These are phyloP conservation scores for Linepithema humile DNA, from an alignment of 1,140 invertebrate species.

Conservation along the genomic window DNA sequence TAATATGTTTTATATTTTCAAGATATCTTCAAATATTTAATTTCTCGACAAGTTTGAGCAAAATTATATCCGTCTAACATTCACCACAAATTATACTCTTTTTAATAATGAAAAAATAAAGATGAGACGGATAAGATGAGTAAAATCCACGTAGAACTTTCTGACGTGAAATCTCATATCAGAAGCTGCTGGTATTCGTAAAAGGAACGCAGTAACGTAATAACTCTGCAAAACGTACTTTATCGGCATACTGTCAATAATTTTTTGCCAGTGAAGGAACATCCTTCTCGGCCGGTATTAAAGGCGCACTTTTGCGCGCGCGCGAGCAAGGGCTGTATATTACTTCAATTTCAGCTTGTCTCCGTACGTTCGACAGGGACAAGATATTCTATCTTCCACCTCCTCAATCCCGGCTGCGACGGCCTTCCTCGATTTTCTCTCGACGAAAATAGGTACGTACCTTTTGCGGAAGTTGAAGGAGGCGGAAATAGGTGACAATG, in stretches of 20 bases:
- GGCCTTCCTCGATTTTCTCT: constrained; percentile 53
- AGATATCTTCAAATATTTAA: background rate
- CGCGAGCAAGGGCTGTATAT: constrained; percentile 35
- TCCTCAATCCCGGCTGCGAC: constrained; percentile 2
- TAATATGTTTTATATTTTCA: background rate
- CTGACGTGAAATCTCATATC: constrained; percentile 29
- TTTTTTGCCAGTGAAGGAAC: constrained; percentile 51
- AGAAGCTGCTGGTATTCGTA: background rate
- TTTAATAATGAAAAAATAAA: background rate
- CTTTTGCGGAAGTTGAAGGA: constrained; percentile 17
- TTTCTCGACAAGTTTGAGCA: background rate
- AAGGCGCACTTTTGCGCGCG: constrained; percentile 34
- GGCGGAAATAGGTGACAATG: constrained; percentile 69
- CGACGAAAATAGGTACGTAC: constrained; percentile 19
- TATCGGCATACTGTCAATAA: constrained; percentile 67
- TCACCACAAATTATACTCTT: background rate
- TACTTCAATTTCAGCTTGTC: constrained; percentile 61
- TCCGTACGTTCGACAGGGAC: constrained; percentile 55
- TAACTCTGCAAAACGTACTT: constrained; percentile 62
- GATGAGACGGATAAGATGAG: background rate
- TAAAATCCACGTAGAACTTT: background rate
- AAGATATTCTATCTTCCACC: constrained; percentile 26
- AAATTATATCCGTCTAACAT: background rate
- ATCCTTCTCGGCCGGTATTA: constrained; percentile 32
- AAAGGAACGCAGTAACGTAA: constrained; percentile 30